Base-by-base conservation (phyloP, 2,888 invertebrate species). In the Torymus tubicola region DNA sequence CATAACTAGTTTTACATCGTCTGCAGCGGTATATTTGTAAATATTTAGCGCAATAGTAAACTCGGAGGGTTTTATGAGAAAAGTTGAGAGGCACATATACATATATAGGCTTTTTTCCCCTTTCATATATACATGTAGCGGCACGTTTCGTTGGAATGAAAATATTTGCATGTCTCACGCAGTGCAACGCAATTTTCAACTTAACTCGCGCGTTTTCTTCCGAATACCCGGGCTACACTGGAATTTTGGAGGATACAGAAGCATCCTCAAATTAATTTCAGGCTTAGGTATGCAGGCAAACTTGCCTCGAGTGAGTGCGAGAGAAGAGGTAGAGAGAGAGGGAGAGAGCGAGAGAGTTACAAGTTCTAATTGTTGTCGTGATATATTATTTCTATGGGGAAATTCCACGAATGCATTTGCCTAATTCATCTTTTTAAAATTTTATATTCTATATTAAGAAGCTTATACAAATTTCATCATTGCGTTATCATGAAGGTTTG, bases 311-410 rank as follows among this genome's bases (percentile, higher is more conserved):
- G n/a, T 8, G 42, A 42, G 42, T 42, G 42, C 8, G 31, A 3
- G 31, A 3, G 42, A 1, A 8, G 42, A 1, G 31, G 5, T 2
- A 3, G 42, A 1, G 42, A 42, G 8, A 42, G 42, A 42, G 42
- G 1, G 42, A 42, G 42, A 8, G 42, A 3, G 4, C 3, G 31
- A 42, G 42, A 78, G 74, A 81, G 55, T 57, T 70, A 78, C 60
- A 75, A 81, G 21, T 71, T 81, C 67, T 81, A 81, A 81, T 78
- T 81, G 74, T 81, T 75, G 71, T 67, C 60, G 14, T 67, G 70
- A 74, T 78, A 42, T 69, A 81, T 78, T 78, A 74, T 81, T 72
- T 78, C 71, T 65, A 67, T 52, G 58, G n/a, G 21, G 69, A 61
- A 69, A 74, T 78, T 74, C 67, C 24, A n/a, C 2, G n/a, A n/a